These are phyloP conservation scores for Furcifer pardalis DNA, from an alignment of 2,797 vertebrate species.

Conservation along the genomic window DNA sequence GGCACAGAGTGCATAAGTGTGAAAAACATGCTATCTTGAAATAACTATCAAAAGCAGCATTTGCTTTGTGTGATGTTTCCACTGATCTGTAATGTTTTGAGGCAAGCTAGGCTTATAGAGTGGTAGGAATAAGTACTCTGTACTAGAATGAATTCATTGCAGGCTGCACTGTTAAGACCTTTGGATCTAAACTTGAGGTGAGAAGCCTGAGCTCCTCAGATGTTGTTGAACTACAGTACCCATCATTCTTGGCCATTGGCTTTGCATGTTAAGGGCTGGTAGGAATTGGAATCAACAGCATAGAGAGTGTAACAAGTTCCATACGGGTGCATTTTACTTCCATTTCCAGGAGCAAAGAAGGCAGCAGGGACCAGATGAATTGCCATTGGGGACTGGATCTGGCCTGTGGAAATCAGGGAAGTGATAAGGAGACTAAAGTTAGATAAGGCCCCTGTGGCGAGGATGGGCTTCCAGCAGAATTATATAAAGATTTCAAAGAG, in stretches of 20 bases:
- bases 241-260: background rate
- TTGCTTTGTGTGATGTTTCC: background rate
- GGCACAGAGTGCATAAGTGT: background rate
- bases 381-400: too few species aligned
- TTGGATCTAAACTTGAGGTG: too few species aligned
- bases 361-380: too few species aligned
- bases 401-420: too few species aligned
- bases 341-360: too few species aligned
- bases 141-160: background rate
- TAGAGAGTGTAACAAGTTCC: background rate
- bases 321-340: too few species aligned
- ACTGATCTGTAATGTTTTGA: background rate
- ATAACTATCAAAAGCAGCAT: background rate
- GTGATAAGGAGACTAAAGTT: too few species aligned
- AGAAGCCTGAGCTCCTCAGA: too few species aligned
- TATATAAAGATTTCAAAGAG: too few species aligned
- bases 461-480: too few species aligned
- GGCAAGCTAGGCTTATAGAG: background rate
- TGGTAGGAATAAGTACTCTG: background rate
- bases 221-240: background rate
- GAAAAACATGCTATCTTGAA: background rate
- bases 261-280: background rate
- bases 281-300: background rate
- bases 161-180: too few species aligned
- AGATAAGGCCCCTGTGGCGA: too few species aligned